Percentiles rank a stretch among this genome's conserved stretches.
These are phyloP conservation scores for Carabus problematicus DNA, from an alignment of 2,888 invertebrate genomes.

Conservation along the genomic window DNA sequence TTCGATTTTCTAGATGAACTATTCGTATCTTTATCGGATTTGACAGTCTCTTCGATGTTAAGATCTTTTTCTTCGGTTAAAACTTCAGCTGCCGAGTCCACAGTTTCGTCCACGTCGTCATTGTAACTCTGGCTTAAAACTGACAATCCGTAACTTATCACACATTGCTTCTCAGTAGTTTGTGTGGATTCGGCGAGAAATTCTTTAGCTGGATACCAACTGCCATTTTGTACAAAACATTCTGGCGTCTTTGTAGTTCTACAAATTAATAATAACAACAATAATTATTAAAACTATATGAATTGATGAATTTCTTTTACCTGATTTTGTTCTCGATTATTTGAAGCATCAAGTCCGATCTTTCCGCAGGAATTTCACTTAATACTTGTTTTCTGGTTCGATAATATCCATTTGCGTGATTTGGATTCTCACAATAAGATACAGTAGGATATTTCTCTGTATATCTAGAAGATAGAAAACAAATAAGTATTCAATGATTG, in stretches of 20 bases:
- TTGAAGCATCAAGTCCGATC: constrained; percentile 47
- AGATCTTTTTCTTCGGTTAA: constrained; percentile 35
- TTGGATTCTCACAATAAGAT: constrained; percentile 51
- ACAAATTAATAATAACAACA: no score
- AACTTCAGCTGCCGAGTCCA: constrained; percentile 23
- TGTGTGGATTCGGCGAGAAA: constrained; percentile 26
- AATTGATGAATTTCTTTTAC: constrained; percentile 15
- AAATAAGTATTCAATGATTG: background rate
- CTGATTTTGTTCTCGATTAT: constrained; percentile 35
- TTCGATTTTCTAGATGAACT: constrained; percentile 30
- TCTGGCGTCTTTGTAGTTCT: no score
- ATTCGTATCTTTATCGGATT: constrained; percentile 31
- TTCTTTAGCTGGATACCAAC: constrained; percentile 28
- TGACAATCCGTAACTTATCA: constrained; percentile 39
- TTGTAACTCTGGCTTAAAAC: constrained; percentile 42
- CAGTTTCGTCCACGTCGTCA: constrained; percentile 31
- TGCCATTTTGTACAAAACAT: background rate
- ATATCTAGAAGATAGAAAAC: constrained; percentile 49
- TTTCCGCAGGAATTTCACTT: constrained; percentile 47
- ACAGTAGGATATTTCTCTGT: constrained; percentile 51
- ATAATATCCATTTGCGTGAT: constrained; percentile 47
- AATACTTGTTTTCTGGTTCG: constrained; percentile 50
- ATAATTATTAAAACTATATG: background rate
- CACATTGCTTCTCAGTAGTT: background rate
- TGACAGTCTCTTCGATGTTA: constrained; percentile 28